Evolutionary conservation across 2,888 invertebrate species (phyloP), one percentile per base, ranked within the genome.

Genomic region (Hypomecis atomaria): DNA sequence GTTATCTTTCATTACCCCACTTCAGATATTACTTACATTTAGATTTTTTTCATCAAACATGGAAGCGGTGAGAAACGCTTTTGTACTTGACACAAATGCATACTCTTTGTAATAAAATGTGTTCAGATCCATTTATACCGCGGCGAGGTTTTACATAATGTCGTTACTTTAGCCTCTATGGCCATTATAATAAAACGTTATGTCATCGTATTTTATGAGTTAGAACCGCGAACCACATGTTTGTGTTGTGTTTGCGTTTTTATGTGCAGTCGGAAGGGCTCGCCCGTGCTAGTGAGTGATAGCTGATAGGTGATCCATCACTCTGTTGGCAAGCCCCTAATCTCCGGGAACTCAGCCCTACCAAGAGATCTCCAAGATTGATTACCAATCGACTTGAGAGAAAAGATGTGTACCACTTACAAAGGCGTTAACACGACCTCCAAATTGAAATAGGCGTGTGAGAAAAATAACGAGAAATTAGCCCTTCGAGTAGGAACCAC

Each of bases 71-170:
- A 62, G 60, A 67, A 52, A 67, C 56, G 43, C 57, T 43, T 42
- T 63, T 66, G 67, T 68, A 62, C 69, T 71, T 69, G 69, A 68
- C 67, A 71, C 60, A 62, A 66, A 71, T 71, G 69, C 67, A 68
- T 59, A 45, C 49, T 62, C 54, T 62, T 54, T 59, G 66, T 59
- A 60, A 50, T 48, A 64, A 60, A 69, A 70, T 59, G 70, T 66
- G 67, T 54, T 59, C 43, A 43, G 53, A 59, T 56, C 50, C 65
- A 59, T 63, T 69, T 67, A 49, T 65, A 62, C 62, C 66, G 57
- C 67, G 59, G 55, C 67, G 68, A 65, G 64, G 55, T 65, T 69
- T 68, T 67, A 62, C 69, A 70, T 71, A 71, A 71, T 66, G 67
- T 66, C 68, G 59, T 71, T 67, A 69, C 64, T 71, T 65, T 67